A percentile compares a stretch with the other conserved stretches of the same genome.
These are phyloP conservation scores for Drosophila prostipennis DNA, from an alignment of 2,888 invertebrate species.

Conservation along the genomic window DNA sequence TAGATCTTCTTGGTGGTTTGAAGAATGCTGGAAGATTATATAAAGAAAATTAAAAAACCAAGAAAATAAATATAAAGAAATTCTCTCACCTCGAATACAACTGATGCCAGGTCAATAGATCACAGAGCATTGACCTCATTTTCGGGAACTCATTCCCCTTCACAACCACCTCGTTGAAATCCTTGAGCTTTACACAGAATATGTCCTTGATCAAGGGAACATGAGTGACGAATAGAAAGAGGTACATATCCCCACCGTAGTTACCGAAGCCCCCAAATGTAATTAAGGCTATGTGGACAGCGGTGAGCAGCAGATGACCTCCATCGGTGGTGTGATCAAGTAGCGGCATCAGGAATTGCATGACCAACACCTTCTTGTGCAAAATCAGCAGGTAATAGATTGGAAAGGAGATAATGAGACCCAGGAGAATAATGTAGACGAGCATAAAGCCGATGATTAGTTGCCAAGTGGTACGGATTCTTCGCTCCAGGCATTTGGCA, in stretches of 20 bases:
- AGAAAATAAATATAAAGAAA: too few species aligned
- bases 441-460: slow-evolving; percentile 42
- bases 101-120: slow-evolving; percentile 71
- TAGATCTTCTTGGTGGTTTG: slow-evolving; percentile 50
- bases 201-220: slow-evolving; percentile 70
- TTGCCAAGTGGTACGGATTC: slow-evolving; percentile 40
- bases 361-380: slow-evolving; percentile 51
- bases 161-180: slow-evolving; percentile 54
- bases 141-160: slow-evolving; percentile 10
- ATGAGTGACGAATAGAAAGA: slow-evolving; percentile 64
- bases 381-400: slow-evolving; percentile 29
- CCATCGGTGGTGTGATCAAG: slow-evolving; percentile 49
- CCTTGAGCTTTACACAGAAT: slow-evolving; percentile 57
- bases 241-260: slow-evolving; percentile 69
- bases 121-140: slow-evolving; percentile 35
- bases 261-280: slow-evolving; percentile 68
- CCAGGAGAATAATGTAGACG: slow-evolving; percentile 15
- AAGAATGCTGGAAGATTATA: slow-evolving; percentile 40
- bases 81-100: slow-evolving; percentile 62
- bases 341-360: slow-evolving; percentile 69
- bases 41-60: too few species aligned
- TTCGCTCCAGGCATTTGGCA: slow-evolving; percentile 38
- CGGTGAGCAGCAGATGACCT: slow-evolving; percentile 48
- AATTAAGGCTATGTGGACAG: slow-evolving; percentile 43
- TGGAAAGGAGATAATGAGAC: slow-evolving; percentile 44